These are phyloP conservation scores for Ochotona princeps DNA, from an alignment of 2,113 vertebrate genomes.

Conservation along the genomic window DNA sequence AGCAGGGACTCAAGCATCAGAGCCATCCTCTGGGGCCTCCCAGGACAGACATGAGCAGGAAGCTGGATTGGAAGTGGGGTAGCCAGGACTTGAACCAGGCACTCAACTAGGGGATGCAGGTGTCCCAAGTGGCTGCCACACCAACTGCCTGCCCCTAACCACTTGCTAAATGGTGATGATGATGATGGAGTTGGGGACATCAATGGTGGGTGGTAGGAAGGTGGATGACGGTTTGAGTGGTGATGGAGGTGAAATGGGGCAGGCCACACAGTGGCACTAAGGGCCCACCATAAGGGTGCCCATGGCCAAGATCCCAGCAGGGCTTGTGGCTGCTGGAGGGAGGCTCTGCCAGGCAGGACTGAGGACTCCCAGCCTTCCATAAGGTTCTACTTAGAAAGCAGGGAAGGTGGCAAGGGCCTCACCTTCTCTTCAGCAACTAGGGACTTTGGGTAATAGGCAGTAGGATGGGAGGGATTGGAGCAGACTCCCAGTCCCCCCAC, in stretches of 20 bases:
- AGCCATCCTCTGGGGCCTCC: too few relatives aligned
- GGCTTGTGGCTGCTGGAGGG: neutral
- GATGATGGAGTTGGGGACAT: neutral
- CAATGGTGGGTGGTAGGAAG: too few relatives aligned
- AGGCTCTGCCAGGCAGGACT: neutral
- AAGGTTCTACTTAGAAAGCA: neutral
- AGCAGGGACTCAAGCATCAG: too few relatives aligned
- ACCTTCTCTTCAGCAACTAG: neutral
- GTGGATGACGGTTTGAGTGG: too few relatives aligned
- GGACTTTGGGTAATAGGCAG: neutral
- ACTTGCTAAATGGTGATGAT: neutral
- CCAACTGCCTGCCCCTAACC: neutral
- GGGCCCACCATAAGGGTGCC: neutral
- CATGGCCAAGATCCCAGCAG: neutral
- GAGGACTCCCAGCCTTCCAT: neutral
- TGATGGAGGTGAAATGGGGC: neutral
- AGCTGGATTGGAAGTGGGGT: too few relatives aligned
- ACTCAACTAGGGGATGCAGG: too few relatives aligned
- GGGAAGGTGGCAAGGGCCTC: neutral
- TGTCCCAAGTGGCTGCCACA: too few relatives aligned
- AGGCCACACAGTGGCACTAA: neutral
- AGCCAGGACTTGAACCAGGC: too few relatives aligned
- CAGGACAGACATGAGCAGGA: too few relatives aligned
- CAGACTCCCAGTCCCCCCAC: neutral
- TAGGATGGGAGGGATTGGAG: neutral